Base-by-base conservation (phyloP, 2,113 vertebrate genomes). In the Cinclus cinclus region DNA sequence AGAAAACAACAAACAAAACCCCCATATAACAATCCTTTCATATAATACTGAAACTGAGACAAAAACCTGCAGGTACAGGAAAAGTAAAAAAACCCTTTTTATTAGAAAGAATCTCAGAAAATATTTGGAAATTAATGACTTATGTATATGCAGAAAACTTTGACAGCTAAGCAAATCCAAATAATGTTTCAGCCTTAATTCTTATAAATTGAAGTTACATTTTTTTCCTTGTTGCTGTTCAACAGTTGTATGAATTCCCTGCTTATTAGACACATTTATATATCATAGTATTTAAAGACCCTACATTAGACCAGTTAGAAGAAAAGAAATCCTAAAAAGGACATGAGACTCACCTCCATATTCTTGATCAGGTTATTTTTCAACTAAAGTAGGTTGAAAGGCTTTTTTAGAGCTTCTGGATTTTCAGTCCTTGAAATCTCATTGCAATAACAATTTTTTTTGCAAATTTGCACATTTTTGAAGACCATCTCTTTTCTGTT, bases 361-460 rank as follows among this genome's bases (percentile, higher is more conserved):
- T 91, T 95, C 73, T 95, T 97, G 92, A 99, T 98, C 86, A 83
- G 63, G 94, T 98, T 99, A 69, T 98, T 98, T 96, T 98, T 99
- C 83, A 99, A 97, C 97, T 98, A 98, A 71, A 99, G 70, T 37
- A 98, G 84, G 46, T 97, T 90, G 52, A 99, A 85, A 42, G 42
- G 18, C 65, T 95, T 98, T 16, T 79, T 89, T 83, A 98, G 96
- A 86, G 75, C 78, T 75, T 99, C 97, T 83, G 98, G 88, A 95
- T 98, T 98, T 92, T 98, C 96, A 94, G 94, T 98, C 87, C 94
- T 96, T 77, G 90, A 96, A 94, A 99, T 99, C 83, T 97, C 95
- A 96, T 98, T 99, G 87, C 98, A 98, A 96, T 98, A 99, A 44
- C 98, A 98, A 95, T 37, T 98, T 87, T 86, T 98, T 99, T 96